phyloP scores from a whole-genome alignment of 2,888 invertebrate species.

The Rhabditophanes sp. region DNA sequence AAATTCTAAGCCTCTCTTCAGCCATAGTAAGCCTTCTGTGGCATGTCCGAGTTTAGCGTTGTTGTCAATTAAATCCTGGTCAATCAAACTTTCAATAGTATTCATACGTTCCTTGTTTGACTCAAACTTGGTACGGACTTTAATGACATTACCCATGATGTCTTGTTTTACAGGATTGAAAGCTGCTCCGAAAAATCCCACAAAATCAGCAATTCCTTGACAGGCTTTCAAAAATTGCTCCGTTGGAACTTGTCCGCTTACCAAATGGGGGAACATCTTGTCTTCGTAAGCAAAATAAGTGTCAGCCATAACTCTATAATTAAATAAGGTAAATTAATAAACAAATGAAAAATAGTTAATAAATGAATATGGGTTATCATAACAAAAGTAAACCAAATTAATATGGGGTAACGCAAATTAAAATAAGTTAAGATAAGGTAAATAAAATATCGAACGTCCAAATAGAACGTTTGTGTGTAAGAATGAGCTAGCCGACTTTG shows the following conservation, averaged over 20 bases:
- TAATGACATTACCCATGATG: conserved; percentile 38
- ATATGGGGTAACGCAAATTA: too few species aligned
- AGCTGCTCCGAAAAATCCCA: conserved; percentile 35
- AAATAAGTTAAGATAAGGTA: too few species aligned
- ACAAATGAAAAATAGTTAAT: too few species aligned
- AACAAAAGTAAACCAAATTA: too few species aligned
- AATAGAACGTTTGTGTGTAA: too few species aligned
- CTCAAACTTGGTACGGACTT: conserved; percentile 24
- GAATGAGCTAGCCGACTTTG: too few species aligned
- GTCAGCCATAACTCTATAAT: too few species aligned
- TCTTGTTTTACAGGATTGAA: conserved; percentile 33
- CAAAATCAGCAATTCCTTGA: conserved; percentile 41
- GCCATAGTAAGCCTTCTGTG: conserved; percentile 40
- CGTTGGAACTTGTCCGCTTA: conserved; percentile 31
- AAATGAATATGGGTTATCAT: too few species aligned
- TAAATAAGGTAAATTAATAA: too few species aligned
- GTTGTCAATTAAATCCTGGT: conserved; percentile 28
- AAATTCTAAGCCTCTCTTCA: conserved; percentile 42
- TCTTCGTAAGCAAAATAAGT: conserved; percentile 28
- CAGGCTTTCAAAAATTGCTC: conserved; percentile 39
- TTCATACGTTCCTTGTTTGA: conserved; percentile 16
- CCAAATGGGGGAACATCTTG: conserved; percentile 33
- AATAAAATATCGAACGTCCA: too few species aligned
- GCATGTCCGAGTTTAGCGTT: conserved; percentile 34
- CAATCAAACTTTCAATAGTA: conserved; percentile 30